Evolutionary conservation across 92 coral and sea anemone genomes (phyloP), one percentile per base, ranked within the genome.

Genomic region (Paramuricea clavata): DNA sequence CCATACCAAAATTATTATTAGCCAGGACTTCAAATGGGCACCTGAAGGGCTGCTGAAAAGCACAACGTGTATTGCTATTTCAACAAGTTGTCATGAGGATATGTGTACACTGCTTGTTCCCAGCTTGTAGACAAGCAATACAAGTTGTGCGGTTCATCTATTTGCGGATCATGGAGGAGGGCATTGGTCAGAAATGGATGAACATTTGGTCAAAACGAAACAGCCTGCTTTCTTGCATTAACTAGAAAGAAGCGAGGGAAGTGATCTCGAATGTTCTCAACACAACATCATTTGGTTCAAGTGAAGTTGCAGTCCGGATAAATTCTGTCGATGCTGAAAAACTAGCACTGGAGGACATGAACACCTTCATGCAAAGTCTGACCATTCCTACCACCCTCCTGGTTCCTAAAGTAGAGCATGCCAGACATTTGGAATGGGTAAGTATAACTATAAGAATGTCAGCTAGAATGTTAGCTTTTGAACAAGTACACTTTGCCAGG

Each of bases 381-480:
- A 87, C 79, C 27, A 73, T 94, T 30, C 99, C 99, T 22, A 89
- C 95, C 31, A 92, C 97, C 23, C 91, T 96, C 71, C 97, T 96
- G 47, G 91, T 96, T 17, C 99, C 99, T 60, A 96, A 96, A 86
- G 97, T 96, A 41, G 99, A 96, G 74, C 72, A 94, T 82, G 94
- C 89, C 64, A 90, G 79, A 61, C 95, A 96, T 64, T 65, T 96
- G 23, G 85, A 85, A 75, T 96, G 99, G 99, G 98, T 94, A 89
- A 64, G 92, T 61, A 36, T 5, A 43, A 11, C 27, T 11, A 15
- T 1, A 42, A 2, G 44, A 42, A 33, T 4, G 44, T 4, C 44
- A 39, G 44, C 44, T 39, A 39, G 4, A 4, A 4, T 10, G 5
- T 39, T 39, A 10, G 5, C 44, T 39, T 39, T 39, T 4, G n/a